These are phyloP conservation scores for Yponomeuta plumbellus DNA, from an alignment of 2,888 invertebrate species.

Conservation along the genomic window DNA sequence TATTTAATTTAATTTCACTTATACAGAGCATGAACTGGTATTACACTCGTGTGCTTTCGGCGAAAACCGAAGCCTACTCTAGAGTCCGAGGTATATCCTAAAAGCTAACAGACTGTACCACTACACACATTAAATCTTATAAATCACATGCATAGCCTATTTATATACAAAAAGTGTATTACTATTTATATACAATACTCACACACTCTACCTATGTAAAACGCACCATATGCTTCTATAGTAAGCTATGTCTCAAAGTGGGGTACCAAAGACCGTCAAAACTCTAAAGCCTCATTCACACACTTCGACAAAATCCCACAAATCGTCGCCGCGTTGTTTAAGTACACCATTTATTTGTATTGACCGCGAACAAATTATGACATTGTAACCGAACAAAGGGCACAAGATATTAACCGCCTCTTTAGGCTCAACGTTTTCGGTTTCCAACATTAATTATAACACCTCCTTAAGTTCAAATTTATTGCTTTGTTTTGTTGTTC, in stretches of 20 bases:
- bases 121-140: no score
- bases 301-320: constrained; percentile 18
- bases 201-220: no score
- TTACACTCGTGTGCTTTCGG: no score
- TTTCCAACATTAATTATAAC: constrained; percentile 70
- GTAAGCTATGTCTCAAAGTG: not conserved
- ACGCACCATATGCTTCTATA: not conserved
- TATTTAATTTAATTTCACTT: no score
- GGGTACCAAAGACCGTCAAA: not conserved
- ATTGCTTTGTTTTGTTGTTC: constrained; percentile 64
- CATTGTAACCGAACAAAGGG: constrained; percentile 51
- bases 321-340: constrained; percentile 28
- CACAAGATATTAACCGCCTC: constrained; percentile 53
- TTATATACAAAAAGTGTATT: no score
- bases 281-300: constrained; percentile 10
- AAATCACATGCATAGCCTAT: no score
- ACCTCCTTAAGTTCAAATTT: constrained; percentile 73
- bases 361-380: constrained; percentile 60
- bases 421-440: constrained; percentile 62
- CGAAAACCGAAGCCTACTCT: no score
- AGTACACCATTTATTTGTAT: constrained; percentile 39
- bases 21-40: no score
- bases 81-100: no score
- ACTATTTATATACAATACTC: no score
- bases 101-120: no score